These are phyloP conservation scores for Drosophila lacertosa DNA, from an alignment of 1,140 invertebrate species.

Conservation along the genomic window DNA sequence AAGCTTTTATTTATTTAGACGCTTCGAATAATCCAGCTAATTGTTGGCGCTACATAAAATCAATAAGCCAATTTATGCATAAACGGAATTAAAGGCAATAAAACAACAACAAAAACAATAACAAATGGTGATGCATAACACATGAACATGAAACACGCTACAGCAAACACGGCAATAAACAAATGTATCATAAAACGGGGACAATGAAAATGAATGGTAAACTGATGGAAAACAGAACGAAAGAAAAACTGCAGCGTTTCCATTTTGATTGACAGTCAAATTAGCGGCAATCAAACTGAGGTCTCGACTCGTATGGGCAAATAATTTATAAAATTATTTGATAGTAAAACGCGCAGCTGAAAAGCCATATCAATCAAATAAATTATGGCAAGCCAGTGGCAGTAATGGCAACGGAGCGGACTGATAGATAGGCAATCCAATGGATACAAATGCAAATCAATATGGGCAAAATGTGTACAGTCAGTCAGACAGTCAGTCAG, in stretches of 20 bases:
- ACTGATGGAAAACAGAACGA: conserved; percentile 25
- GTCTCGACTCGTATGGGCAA: conserved; percentile 51
- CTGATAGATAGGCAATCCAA: conserved; percentile 11
- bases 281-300: conserved; percentile 74
- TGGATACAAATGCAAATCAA: conserved; percentile 64
- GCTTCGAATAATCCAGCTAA: conserved; percentile 8
- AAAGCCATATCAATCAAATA: conserved; percentile 78
- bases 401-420: not conserved
- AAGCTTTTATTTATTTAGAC: conserved; percentile 3
- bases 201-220: conserved; percentile 39
- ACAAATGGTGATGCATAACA: conserved; percentile 30
- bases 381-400: conserved; percentile 55
- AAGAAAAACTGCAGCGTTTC: conserved; percentile 37
- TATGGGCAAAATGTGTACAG: conserved; percentile 44
- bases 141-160: conserved; percentile 27
- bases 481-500: conserved; percentile 36
- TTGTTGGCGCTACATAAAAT: not conserved
- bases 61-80: conserved; percentile 27
- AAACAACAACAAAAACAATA: conserved; percentile 9
- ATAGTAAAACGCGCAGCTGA: conserved; percentile 29
- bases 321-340: conserved; percentile 69
- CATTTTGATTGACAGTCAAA: conserved; percentile 80
- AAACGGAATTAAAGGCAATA: conserved; percentile 22
- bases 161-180: conserved; percentile 32
- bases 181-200: conserved; percentile 34